phyloP scores from a whole-genome alignment of 2,888 invertebrate genomes.

The Athalia circularis region DNA sequence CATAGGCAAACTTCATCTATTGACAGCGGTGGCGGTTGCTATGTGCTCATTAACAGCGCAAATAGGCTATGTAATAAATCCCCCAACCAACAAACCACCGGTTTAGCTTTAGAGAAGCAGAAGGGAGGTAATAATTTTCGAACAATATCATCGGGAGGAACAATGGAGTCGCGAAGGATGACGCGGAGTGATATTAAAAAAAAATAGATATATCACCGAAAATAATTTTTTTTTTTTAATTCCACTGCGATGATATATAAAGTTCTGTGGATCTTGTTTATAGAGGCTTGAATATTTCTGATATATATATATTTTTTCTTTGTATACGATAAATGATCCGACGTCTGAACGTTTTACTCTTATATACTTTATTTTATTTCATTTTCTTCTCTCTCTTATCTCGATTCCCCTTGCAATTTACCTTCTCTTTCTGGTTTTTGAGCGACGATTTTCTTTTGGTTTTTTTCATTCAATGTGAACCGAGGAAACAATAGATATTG shows the following conservation, averaged over 20 bases:
- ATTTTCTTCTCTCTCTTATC: neutral
- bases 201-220: neutral
- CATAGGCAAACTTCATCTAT: neutral
- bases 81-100: conserved; percentile 4
- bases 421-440: conserved; percentile 5
- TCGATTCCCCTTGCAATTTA: neutral
- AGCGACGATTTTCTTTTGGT: conserved; percentile 7
- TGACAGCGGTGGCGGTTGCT: neutral
- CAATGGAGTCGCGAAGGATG: neutral
- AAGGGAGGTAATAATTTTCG: conserved; percentile 27
- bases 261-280: no score
- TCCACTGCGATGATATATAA: no score
- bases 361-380: neutral
- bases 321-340: no score
- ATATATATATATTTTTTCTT: no score
- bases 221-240: no score
- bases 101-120: neutral
- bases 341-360: neutral
- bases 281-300: no score
- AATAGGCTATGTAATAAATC: conserved; percentile 20
- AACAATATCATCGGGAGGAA: conserved; percentile 17
- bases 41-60: conserved; percentile 20
- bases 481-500: conserved; percentile 72
- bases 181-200: conserved; percentile 12
- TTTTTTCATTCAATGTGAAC: conserved; percentile 49